phyloP scores from a whole-genome alignment of 2,888 invertebrate species.

The Reticulitermes lucifugus region DNA sequence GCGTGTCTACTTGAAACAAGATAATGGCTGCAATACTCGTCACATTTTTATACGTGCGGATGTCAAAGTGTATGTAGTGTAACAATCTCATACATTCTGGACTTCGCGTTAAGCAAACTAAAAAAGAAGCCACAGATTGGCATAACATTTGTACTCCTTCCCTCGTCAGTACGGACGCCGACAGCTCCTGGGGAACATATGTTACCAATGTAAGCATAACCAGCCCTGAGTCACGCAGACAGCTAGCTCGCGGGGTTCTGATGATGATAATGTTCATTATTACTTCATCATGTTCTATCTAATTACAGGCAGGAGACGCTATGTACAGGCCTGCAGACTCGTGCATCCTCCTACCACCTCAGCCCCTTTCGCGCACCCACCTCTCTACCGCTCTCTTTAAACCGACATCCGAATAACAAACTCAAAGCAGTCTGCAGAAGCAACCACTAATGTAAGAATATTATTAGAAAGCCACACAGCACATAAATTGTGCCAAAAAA shows the following conservation, averaged over 20 bases:
- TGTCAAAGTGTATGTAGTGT: too few relatives aligned
- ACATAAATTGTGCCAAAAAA: conserved; percentile 40
- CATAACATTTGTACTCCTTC: background rate
- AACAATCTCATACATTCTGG: too few relatives aligned
- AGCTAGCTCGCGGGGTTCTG: background rate
- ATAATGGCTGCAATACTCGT: too few relatives aligned
- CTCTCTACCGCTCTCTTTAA: background rate
- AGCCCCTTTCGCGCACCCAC: background rate
- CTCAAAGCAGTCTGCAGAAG: conserved; percentile 32
- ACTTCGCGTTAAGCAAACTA: too few relatives aligned
- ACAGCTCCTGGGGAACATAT: background rate
- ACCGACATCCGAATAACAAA: conserved; percentile 3
- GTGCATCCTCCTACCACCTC: background rate
- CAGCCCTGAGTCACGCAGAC: background rate
- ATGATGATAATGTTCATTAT: conserved; percentile 3
- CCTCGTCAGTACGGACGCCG: background rate
- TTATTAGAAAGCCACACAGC: conserved; percentile 40
- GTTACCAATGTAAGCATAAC: background rate
- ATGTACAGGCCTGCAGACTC: conserved; percentile 3
- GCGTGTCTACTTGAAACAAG: too few relatives aligned
- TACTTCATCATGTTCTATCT: conserved; percentile 33
- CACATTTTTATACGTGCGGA: too few relatives aligned
- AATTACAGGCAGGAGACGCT: conserved; percentile 22
- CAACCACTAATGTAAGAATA: conserved; percentile 30
- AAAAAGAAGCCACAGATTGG: too few relatives aligned